Base-by-base conservation (phyloP, 92 coral and sea anemone genomes). In the Zoanthus solanderi region DNA sequence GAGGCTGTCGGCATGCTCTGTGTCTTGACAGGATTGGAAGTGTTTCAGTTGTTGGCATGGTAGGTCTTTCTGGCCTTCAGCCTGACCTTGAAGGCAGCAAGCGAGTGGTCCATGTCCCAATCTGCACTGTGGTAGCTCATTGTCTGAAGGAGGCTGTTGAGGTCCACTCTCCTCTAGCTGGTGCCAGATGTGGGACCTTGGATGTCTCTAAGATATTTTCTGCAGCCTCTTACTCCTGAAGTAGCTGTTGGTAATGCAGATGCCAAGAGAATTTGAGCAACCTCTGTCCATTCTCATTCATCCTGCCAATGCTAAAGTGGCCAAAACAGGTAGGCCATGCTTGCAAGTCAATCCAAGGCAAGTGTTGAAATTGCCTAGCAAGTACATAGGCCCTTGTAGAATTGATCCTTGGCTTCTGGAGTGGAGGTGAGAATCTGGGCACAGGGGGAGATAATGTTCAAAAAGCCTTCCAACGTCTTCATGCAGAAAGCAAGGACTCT, bases 331-430 rank as follows among this genome's bases (percentile, higher is more conserved):
- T 37, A 2, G 4, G 42, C 42, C 42, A 37, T 37, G 37, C 37
- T 57, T 31, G 61, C 48, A 2, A 37, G 42, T 37, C 42, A 37
- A 4, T 29, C 44, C 65, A 37, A 37, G 67, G 31, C 66, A 32
- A 44, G 17, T 67, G 14, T 83, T 83, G 87, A 71, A 65, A 68
- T 83, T 60, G 4, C 84, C 71, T 34, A 72, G 52, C 50, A 42
- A 42, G 28, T 72, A 72, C 23, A 23, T 72, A 42, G 7, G 77
- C 77, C 48, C 6, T 82, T 32, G 7, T 14, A 82, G 29, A 82
- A 82, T 52, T 4, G 45, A 75, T 69, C 79, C 4, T 71, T 69
- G 1, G 58, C 61, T 37, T 37, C 42, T 37, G 42, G 3, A 37
- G 42, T 37, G 42, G 42, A 37, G 42, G 42, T 37, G 42, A 37